Evolutionary conservation across 2,797 vertebrate genomes (phyloP), one percentile per base, ranked within the genome.

Genomic region (Gymnoscopelus braueri): DNA sequence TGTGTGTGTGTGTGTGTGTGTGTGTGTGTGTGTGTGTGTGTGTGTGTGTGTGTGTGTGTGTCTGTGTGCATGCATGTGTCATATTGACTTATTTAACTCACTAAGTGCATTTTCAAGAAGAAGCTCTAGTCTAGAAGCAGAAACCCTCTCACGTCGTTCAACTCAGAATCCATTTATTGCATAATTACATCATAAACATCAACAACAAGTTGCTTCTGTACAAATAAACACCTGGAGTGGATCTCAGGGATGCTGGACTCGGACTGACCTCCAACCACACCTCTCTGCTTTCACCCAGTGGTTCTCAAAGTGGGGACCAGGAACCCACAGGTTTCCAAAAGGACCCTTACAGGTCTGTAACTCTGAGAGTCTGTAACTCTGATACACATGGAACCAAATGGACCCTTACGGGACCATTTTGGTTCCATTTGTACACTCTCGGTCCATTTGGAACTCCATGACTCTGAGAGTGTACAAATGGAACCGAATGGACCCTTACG

Each of bases 161-260:
- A 56, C 48, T 44, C 51, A 78, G 84, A 72, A 84, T 74, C 71
- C 39, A 80, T 92, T 92, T 92, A 92, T 92, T 92, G 89, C 66
- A 82, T 83, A 81, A 76, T 86, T 63, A 67, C 69, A 78, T 67
- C 67, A 83, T 67, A 52, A 80, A 82, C 67, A 84, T 32, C 79
- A 83, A 88, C 71, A 76, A 70, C 63, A 56, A 77, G 72, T 79
- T 77, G 79, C 58, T 78, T 87, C 65, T 90, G 75, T 88, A 89
- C 80, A 90, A 83, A 87, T 65, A 82, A 84, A 81, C 86, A 84
- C 72, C 73, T 67, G 19, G 56, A 85, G 82, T 77, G 75, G 61
- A 71, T 67, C 62, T 77, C 72, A 67, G 47, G 35, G 73, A 78
- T 75, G 67, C 82, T 67, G 60, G 63, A 80, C 62, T 44, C 39